These are phyloP conservation scores for Lepidurus apus DNA, from an alignment of 1,140 invertebrate species.

Conservation along the genomic window DNA sequence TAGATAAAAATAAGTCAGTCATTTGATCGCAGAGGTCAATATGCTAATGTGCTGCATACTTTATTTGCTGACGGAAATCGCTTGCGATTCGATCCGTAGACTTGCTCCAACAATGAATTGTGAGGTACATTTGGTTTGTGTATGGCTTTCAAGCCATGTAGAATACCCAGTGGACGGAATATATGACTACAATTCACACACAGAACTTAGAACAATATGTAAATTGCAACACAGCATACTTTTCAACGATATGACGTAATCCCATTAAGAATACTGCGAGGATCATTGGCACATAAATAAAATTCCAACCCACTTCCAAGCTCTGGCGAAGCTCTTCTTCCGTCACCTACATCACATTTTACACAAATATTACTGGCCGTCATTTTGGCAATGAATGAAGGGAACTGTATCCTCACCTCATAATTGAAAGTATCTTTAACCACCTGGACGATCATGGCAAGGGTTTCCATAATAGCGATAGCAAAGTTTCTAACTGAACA, in stretches of 20 bases:
- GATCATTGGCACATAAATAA: conserved; percentile 23
- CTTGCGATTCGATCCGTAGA: background rate
- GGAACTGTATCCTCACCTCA: background rate
- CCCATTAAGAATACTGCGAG: background rate
- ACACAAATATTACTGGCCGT: background rate
- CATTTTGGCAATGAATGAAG: background rate
- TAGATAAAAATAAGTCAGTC: background rate
- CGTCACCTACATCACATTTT: background rate
- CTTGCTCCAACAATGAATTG: conserved; percentile 5
- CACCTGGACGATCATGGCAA: background rate
- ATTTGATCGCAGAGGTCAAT: background rate
- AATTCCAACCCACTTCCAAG: conserved; percentile 30
- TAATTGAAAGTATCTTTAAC: background rate
- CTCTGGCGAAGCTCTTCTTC: conserved; percentile 3
- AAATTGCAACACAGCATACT: background rate
- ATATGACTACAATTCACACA: background rate
- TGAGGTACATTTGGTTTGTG: background rate
- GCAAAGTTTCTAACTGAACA: too few relatives aligned
- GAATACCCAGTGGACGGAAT: conserved; percentile 11
- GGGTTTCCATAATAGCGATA: background rate
- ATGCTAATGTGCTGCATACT: background rate
- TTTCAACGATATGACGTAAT: conserved; percentile 20
- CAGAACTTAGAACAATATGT: background rate
- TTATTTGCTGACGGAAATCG: background rate
- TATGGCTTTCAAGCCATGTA: background rate